Percentiles rank a stretch among this genome's conserved stretches.
Conservation (phyloP, 2,888 invertebrate species). For the Protodeltote pygarga region DNA sequence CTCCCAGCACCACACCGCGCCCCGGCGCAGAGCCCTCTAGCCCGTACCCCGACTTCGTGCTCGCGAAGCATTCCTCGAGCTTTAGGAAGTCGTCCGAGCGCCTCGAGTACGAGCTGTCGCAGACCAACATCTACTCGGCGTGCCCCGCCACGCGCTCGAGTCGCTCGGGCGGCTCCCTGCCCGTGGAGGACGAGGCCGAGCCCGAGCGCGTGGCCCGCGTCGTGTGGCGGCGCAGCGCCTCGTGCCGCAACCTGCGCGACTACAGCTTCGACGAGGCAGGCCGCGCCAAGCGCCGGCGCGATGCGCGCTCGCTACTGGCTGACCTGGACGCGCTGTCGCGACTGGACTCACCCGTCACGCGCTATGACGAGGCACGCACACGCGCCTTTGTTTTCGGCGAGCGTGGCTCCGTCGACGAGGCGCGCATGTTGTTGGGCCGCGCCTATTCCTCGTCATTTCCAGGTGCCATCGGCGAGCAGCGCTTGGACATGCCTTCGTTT, state of each 20-base stretch:
- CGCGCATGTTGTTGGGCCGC: conserved; percentile 90
- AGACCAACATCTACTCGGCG: conserved; percentile 86
- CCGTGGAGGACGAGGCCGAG: conserved; percentile 57
- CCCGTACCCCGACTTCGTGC: conserved; percentile 81
- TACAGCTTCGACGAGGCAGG: conserved; percentile 91
- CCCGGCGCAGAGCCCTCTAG: conserved; percentile 73
- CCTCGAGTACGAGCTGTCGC: conserved; percentile 87
- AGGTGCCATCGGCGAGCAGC: conserved; percentile 91
- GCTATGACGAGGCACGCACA: conserved; percentile 57
- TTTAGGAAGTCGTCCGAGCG: conserved; percentile 80
- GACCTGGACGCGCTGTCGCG: conserved; percentile 73
- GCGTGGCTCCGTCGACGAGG: conserved; percentile 89
- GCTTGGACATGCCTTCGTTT: conserved; percentile 88
- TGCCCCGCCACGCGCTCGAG: conserved; percentile 76
- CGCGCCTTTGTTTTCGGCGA: conserved; percentile 77
- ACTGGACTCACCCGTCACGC: conserved; percentile 70
- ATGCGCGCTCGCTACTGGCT: conserved; percentile 64
- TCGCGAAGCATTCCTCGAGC: conserved; percentile 78
- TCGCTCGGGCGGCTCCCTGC: conserved; percentile 72
- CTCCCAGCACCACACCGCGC: conserved; percentile 60
- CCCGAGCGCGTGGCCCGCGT: conserved; percentile 67
- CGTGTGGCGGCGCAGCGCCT: conserved; percentile 92
- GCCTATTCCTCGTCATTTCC: conserved; percentile 95
- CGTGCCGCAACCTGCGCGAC: conserved; percentile 93
- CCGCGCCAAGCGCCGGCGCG: conserved; percentile 87